These are phyloP conservation scores for Geophilus truncorum DNA, from an alignment of 2,888 invertebrate species.

Conservation along the genomic window DNA sequence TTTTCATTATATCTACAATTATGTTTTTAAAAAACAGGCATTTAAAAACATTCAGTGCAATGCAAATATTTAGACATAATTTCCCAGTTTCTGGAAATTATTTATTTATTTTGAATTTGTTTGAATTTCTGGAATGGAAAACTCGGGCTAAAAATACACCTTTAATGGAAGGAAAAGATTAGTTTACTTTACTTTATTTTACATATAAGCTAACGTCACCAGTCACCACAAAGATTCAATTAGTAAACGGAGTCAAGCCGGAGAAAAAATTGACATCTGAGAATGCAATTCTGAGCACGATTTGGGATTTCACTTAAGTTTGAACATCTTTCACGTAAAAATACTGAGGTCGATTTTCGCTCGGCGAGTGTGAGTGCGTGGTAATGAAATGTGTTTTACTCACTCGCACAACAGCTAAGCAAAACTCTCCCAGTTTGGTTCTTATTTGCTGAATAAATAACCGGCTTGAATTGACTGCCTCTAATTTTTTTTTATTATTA, in stretches of 20 bases:
- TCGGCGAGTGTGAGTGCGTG: not conserved
- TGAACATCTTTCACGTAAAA: not conserved
- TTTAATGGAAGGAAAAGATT: too few species aligned
- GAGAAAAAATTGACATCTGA: not conserved
- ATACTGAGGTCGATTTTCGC: not conserved
- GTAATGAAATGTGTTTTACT: not conserved
- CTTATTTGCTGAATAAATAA: too few species aligned
- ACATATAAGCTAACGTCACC: not conserved
- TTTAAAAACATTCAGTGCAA: too few species aligned
- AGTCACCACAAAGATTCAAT: not conserved
- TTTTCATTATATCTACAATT: conserved; percentile 1
- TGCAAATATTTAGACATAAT: too few species aligned
- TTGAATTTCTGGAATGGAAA: too few species aligned
- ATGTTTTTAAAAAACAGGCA: too few species aligned
- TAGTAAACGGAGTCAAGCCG: not conserved
- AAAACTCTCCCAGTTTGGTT: too few species aligned
- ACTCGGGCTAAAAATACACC: too few species aligned
- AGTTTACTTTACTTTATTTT: not conserved
- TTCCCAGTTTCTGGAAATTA: too few species aligned
- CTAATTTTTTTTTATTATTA: too few species aligned
- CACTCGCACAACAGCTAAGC: not conserved
- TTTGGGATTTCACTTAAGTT: not conserved
- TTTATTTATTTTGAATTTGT: too few species aligned
- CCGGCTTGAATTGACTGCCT: too few species aligned
- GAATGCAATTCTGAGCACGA: not conserved